Evolutionary conservation across 2,113 vertebrate species (phyloP).

Genomic region (Apodemus speciosus): DNA sequence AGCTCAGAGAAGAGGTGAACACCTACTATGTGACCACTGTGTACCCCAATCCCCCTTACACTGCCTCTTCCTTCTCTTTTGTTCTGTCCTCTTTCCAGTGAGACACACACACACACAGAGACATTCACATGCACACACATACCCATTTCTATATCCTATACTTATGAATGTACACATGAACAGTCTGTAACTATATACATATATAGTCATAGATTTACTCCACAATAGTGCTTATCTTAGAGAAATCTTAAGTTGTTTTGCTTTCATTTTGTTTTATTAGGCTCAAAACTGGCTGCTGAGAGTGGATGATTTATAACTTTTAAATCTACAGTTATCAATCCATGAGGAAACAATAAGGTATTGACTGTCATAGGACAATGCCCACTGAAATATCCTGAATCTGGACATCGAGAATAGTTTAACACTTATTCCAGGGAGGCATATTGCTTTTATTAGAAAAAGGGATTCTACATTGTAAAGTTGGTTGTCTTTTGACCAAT

Average conservation of each 20-base stretch:
- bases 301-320: background rate
- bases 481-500: constrained; percentile 55
- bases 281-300: background rate
- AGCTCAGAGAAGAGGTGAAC: background rate
- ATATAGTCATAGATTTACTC: background rate
- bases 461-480: constrained; percentile 11
- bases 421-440: background rate
- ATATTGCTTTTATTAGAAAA: constrained; percentile 42
- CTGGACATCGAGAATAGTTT: constrained; percentile 51
- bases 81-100: background rate
- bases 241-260: background rate
- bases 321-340: background rate
- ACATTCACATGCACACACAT: background rate
- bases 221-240: background rate
- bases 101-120: background rate
- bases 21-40: background rate
- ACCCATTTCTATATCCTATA: background rate
- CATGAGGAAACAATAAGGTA: background rate
- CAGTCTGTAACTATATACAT: background rate
- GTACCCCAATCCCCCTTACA: background rate
- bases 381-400: background rate
- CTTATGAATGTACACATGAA: background rate
- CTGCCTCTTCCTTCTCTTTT: background rate
- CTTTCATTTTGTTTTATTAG: background rate
- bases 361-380: background rate